Evolutionary conservation across 2,888 invertebrate species (phyloP), one percentile per base, ranked within the genome.

Genomic region (Megastigmus dorsalis): DNA sequence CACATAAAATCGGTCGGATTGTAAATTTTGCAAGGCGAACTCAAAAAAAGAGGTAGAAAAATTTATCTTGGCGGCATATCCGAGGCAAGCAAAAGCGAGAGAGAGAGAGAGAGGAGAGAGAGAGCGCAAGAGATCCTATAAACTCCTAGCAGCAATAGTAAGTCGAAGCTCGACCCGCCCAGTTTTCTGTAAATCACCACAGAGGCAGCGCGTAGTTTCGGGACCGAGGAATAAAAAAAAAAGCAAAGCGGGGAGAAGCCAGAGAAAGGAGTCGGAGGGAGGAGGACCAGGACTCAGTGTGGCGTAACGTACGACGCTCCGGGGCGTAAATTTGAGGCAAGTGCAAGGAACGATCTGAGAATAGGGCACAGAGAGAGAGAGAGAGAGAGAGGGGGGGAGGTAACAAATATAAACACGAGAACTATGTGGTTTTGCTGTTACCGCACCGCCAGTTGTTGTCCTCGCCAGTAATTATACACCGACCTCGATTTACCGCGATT

Each of bases 11-110:
- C 26, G 23, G 55, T 30, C 52, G 7, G 57, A 68, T 28, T 57
- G 55, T 74, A 74, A 68, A 74, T 68, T 69, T 63, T 23, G 33
- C 57, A 65, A 26, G 18, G 38, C n/a, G 48, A 33, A 45, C 26
- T n/a, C n/a, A n/a, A n/a, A n/a, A n/a, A 5, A 30, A 20, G 48
- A 59, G 43, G 33, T 10, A 18, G 36, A 67, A 63, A 55, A 55
- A 77, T 76, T 79, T 77, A 75, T 79, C 76, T 76, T 75, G 67
- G 72, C 59, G 26, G 43, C 63, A 57, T 75, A 77, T 79, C 66
- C 54, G 36, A 68, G 50, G 33, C 48, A 26, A 66, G 57, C 54
- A 41, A 67, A 20, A 20, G 45, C 4, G 13, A 50, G 59, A 30
- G 57, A 41, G 65, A 38, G 36, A 45, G 30, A 36, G 55, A 67